phyloP scores from a whole-genome alignment of 1,140 invertebrate species.

The Drosophila willistoni region DNA sequence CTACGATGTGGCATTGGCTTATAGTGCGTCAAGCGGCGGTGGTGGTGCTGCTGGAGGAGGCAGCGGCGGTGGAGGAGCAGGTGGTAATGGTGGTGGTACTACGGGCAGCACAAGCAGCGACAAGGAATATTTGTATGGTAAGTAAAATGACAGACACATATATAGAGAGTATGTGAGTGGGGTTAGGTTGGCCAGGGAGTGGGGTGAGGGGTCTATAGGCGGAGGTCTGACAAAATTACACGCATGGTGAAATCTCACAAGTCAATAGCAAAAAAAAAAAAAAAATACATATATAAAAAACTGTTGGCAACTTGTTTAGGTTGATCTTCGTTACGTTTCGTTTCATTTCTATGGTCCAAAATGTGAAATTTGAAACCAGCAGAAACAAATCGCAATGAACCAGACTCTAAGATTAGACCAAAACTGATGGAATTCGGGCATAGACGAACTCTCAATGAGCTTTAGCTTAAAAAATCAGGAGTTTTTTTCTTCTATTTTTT shows the following conservation, averaged over 20 bases:
- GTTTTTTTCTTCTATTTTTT: too few species aligned
- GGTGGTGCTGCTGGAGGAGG: conserved; percentile 26
- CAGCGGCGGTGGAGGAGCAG: conserved; percentile 25
- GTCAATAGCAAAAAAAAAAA: conserved; percentile 62
- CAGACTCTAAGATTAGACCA: conserved; percentile 20
- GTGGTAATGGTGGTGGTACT: conserved; percentile 17
- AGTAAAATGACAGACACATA: conserved; percentile 26
- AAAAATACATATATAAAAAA: not conserved
- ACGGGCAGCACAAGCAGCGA: conserved; percentile 45
- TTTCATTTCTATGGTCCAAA: conserved; percentile 38
- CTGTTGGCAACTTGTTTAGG: conserved; percentile 34
- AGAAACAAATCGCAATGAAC: conserved; percentile 35
- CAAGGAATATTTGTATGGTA: conserved; percentile 82
- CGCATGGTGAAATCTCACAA: conserved; percentile 77
- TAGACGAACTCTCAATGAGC: not conserved
- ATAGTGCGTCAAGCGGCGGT: conserved; percentile 1
- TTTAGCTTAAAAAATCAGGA: not conserved
- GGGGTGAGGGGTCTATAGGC: not conserved
- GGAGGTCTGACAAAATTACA: conserved; percentile 66
- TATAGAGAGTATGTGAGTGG: not conserved
- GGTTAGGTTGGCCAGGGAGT: not conserved
- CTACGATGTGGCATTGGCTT: conserved; percentile 72
- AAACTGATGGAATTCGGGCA: conserved; percentile 1
- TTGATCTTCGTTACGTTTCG: conserved; percentile 15
- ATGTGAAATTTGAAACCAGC: conserved; percentile 67